A percentile compares a stretch with the other conserved stretches of the same genome.
Evolutionary conservation across 2,113 vertebrate genomes (phyloP).

Genomic region (Carlito syrichta): DNA sequence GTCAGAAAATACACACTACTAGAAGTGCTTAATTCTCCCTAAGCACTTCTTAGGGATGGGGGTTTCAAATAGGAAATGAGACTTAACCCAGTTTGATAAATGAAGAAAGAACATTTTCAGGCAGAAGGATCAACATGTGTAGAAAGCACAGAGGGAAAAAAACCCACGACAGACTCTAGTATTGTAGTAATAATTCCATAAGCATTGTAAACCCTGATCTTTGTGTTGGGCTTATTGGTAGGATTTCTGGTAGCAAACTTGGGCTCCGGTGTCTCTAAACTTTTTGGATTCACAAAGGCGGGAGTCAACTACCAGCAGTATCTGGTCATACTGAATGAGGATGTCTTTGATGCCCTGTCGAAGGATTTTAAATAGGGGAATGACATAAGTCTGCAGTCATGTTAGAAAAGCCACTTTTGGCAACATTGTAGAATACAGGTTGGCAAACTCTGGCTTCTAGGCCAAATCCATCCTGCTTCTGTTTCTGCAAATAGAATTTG

Average conservation of each 20-base stretch:
- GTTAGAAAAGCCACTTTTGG: slow-evolving; percentile 30
- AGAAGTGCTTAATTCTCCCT: not conserved
- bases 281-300: too few species aligned
- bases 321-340: too few species aligned
- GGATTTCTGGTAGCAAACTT: too few species aligned
- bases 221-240: too few species aligned
- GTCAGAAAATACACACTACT: not conserved
- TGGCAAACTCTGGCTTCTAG: not conserved
- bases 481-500: slow-evolving; percentile 18
- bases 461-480: not conserved
- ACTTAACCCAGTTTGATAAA: not conserved
- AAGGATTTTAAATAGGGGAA: not conserved
- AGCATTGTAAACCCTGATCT: too few species aligned
- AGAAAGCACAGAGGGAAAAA: not conserved
- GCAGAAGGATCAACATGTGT: not conserved
- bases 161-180: not conserved
- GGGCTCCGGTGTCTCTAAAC: too few species aligned
- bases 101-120: not conserved
- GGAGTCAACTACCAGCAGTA: too few species aligned
- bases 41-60: not conserved
- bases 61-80: not conserved
- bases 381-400: not conserved
- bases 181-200: too few species aligned
- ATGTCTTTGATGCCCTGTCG: too few species aligned
- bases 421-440: not conserved